Base-by-base conservation (phyloP, 2,888 invertebrate species). In the Notodromas monacha region DNA sequence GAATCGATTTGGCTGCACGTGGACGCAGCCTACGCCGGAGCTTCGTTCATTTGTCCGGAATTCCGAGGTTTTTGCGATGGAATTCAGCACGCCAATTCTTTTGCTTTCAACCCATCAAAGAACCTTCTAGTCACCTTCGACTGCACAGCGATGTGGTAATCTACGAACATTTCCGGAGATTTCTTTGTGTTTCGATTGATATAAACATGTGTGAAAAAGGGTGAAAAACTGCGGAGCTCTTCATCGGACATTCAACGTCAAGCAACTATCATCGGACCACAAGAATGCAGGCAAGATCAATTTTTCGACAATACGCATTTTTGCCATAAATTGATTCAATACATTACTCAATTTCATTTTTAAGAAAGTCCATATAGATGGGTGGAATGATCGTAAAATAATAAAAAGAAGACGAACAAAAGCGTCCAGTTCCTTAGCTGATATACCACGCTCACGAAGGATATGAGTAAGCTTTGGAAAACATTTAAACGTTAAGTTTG, bases 61-160 rank as follows among this genome's bases (percentile, higher is more conserved):
- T 57, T 54, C 40, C 52, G 54, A 16, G 43, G 49, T 34, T 42
- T 35, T 29, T 35, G 38, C 33, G 61, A 65, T 35, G 89, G 89
- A 3, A 65, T 86, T n/a, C 73, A 84, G 43, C 56, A 70, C 47
- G 92, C 86, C 1, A 79, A 79, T 51, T 92, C 92, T 3, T 77
- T 96, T 55, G 92, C 89, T 49, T 81, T 81, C 16, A 96, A 96
- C 47, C 70, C 89, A 0, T 92, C 92, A 51, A 96, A 96, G 56
- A 81, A 86, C 63, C 60, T 99, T 53, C 55, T 96, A 32, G 76
- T 81, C 16, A 81, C 79, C 50, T 96, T 89, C 44, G 96, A 99
- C 50, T 86, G 86, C 47, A 89, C 89, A 1, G 66, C 79, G 10
- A 62, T 89, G 49, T 99, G 96, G 96, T 73, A 64, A 30, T 59